Base-by-base conservation (phyloP, 2,113 vertebrate genomes). In the Aegithalos caudatus region DNA sequence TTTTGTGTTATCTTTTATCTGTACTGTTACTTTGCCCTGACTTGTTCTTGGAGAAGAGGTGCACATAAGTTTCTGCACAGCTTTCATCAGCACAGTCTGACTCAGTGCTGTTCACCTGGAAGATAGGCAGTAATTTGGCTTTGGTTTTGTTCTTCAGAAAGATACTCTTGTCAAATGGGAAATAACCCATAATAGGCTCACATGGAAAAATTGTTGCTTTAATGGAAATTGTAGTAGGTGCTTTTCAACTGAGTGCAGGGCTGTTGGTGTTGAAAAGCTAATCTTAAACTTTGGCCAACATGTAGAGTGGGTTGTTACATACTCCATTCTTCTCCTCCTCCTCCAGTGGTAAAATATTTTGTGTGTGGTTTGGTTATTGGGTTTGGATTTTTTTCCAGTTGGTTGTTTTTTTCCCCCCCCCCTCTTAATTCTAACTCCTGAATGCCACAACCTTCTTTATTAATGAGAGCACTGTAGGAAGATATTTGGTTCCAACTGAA, bases 31-130 rank as follows among this genome's bases (percentile, higher is more conserved):
- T 84, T 88, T 93, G 93, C 53, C 80, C 61, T 81, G 61, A 88
- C 92, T 93, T 95, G 93, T 93, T 95, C 37, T 11, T 69, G 61
- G 44, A 74, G 81, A 73, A 90, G 56, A 90, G 42, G 3, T 12
- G 48, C 60, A 28, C 47, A 2, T 40, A 84, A 81, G 29, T 53
- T 90, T 81, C 77, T 93, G 67, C 16, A 11, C 33, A 64, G 80
- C 48, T 92, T 86, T 96, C 71, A 56, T 74, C 64, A 79, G 79
- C 15, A 4, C 47, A 33, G 22, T 83, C 67, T 97, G 92, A 94
- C 69, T 92, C 76, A 93, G 76, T 5, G 10, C 38, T 48, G 51
- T 83, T 96, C 73, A 83, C 86, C 72, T 94, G 92, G 56, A 84
- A 74, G 57, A 48, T n/a, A 84, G 42, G 23, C 56, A 76, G 16